Evolutionary conservation across 2,113 vertebrate species (phyloP).

Genomic region (Bujurquina vittata): DNA sequence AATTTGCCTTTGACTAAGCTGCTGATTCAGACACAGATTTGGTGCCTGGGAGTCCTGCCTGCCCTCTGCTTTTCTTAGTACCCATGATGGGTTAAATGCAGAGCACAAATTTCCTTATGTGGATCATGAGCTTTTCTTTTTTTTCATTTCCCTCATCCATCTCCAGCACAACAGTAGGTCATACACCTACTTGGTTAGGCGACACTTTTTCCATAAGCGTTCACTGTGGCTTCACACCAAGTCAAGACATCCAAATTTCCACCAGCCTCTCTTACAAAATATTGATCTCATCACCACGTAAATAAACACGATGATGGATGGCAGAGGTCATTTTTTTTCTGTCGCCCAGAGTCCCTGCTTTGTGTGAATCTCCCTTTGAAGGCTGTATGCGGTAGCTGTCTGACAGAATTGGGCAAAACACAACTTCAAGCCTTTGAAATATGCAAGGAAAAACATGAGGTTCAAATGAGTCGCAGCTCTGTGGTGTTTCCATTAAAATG

Average conservation of each 20-base stretch:
- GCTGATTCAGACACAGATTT: background rate
- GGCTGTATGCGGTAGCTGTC: constrained; percentile 8
- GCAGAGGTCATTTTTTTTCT: constrained; percentile 23
- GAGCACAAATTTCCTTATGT: background rate
- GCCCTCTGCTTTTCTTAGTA: background rate
- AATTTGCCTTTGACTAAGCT: background rate
- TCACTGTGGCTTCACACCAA: constrained; percentile 21
- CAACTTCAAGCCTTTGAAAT: constrained; percentile 13
- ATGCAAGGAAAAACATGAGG: constrained; percentile 28
- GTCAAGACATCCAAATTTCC: constrained; percentile 52
- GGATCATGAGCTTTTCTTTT: constrained; percentile 14
- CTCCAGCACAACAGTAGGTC: constrained; percentile 13
- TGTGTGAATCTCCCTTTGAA: constrained; percentile 42
- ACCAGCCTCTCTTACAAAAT: constrained; percentile 12
- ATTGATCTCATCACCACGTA: constrained; percentile 58
- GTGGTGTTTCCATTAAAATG: constrained; percentile 27
- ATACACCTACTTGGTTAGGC: background rate
- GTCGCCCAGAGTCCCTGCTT: constrained; percentile 16
- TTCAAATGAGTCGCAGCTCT: background rate
- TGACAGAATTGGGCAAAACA: constrained; percentile 37
- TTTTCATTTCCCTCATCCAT: constrained; percentile 36
- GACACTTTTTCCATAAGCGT: constrained; percentile 55
- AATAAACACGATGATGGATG: constrained; percentile 53
- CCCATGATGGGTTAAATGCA: background rate
- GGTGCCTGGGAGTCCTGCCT: background rate